phyloP scores from a whole-genome alignment of 2,113 vertebrate species.

The Petroica traversi region DNA sequence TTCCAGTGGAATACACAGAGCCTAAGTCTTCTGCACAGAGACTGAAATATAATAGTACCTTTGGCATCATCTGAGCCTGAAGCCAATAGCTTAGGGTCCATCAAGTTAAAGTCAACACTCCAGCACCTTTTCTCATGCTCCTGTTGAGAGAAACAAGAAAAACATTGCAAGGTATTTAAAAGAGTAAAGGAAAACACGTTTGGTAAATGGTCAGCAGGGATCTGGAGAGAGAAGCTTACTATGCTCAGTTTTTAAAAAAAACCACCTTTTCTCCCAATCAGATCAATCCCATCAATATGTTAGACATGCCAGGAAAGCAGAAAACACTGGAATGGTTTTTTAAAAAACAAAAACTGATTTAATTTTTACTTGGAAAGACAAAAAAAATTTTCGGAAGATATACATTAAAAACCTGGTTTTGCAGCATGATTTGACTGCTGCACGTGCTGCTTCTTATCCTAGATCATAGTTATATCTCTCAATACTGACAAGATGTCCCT shows the following conservation, averaged over 20 bases:
- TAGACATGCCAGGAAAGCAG: background rate
- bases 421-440: background rate
- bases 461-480: background rate
- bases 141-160: conserved; percentile 69
- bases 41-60: conserved; percentile 76
- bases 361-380: background rate
- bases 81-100: conserved; percentile 98
- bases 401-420: background rate
- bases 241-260: background rate
- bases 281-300: background rate
- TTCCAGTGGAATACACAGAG: background rate
- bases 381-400: background rate
- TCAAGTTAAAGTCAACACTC: conserved; percentile 99
- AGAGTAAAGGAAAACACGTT: background rate
- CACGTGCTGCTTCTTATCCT: background rate
- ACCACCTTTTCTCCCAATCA: background rate
- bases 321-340: background rate
- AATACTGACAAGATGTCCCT: background rate
- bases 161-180: conserved; percentile 11
- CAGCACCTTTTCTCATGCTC: conserved; percentile 99
- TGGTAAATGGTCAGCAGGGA: background rate
- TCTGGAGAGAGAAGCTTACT: background rate
- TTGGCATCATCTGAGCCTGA: conserved; percentile 99
- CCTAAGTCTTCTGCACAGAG: background rate
- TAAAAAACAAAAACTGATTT: background rate